phyloP scores from a whole-genome alignment of 2,113 vertebrate genomes.

The Serranochromis macrocephalus region DNA sequence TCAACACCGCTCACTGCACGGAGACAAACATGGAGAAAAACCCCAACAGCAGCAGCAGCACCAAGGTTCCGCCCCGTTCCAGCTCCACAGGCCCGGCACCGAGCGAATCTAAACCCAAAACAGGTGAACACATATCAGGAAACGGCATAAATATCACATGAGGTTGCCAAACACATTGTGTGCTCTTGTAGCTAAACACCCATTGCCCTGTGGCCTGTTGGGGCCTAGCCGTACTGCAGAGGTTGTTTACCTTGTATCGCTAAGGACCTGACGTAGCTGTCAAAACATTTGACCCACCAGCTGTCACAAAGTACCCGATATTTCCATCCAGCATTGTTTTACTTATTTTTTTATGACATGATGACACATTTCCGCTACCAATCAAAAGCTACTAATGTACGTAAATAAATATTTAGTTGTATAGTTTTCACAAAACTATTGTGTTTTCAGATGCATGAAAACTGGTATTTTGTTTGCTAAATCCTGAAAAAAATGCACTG shows the following conservation, averaged over 20 bases:
- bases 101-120: conserved; percentile 91
- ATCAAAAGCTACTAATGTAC: neutral
- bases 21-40: conserved; percentile 77
- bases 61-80: conserved; percentile 85
- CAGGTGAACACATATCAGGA: conserved; percentile 67
- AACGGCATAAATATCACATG: neutral
- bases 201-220: neutral
- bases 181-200: neutral
- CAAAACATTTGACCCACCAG: conserved; percentile 11
- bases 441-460: neutral
- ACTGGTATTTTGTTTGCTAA: neutral
- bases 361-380: neutral
- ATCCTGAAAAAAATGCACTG: neutral
- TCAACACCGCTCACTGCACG: conserved; percentile 71
- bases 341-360: neutral
- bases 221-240: conserved; percentile 35
- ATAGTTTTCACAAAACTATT: too few species aligned
- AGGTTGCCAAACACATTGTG: neutral
- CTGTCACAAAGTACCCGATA: neutral
- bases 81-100: conserved; percentile 82
- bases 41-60: conserved; percentile 76
- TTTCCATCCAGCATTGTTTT: neutral
- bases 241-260: conserved; percentile 24
- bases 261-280: conserved; percentile 30
- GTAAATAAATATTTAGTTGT: neutral